Percentiles rank a stretch among this genome's conserved stretches.
Evolutionary conservation across 2,113 vertebrate genomes (phyloP).

Genomic region (Irena cyanogastra): DNA sequence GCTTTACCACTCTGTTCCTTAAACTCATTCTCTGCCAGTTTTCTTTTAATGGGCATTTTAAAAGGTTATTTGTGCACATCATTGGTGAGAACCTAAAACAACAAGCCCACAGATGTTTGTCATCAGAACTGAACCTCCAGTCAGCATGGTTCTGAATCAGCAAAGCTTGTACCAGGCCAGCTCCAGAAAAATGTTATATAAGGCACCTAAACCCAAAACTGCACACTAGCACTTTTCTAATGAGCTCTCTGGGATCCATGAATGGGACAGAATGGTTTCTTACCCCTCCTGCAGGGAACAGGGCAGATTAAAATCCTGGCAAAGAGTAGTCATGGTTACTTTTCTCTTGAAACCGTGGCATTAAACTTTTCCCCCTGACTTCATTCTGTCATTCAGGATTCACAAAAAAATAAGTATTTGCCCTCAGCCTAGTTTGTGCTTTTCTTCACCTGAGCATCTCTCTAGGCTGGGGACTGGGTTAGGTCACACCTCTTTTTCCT

Average conservation of each 20-base stretch:
- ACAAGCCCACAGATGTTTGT: not conserved
- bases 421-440: not conserved
- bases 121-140: not conserved
- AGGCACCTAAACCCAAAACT: not conserved
- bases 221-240: not conserved
- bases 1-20: not conserved
- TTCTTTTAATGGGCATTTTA: not conserved
- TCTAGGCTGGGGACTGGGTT: not conserved
- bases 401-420: not conserved
- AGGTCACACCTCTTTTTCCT: fast-evolving
- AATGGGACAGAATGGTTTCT: not conserved
- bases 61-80: not conserved
- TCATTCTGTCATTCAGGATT: not conserved
- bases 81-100: not conserved
- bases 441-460: not conserved
- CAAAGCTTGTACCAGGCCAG: not conserved
- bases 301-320: not conserved
- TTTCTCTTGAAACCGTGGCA: not conserved
- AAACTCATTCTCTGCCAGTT: not conserved
- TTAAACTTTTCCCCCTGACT: not conserved
- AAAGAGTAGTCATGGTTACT: not conserved
- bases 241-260: not conserved
- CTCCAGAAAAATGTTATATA: not conserved
- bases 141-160: not conserved
- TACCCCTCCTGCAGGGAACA: not conserved